Base-by-base conservation (phyloP, 1,140 invertebrate genomes). In the Chrysoperla carnea region DNA sequence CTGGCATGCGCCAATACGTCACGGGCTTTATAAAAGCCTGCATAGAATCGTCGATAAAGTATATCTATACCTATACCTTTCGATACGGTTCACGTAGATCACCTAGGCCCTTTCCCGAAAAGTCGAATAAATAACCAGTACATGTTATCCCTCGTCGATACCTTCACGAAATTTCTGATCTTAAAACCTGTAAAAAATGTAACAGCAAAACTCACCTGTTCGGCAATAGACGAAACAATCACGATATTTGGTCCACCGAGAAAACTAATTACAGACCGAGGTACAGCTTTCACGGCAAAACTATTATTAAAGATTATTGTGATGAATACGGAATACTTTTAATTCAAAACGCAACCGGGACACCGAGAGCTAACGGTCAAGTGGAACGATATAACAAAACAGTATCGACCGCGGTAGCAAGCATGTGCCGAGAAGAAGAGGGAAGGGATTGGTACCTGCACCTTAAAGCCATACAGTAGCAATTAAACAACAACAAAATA, bases 281-380 rank as follows among this genome's bases (percentile, higher is more conserved):
- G 56, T 7, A 44, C 43, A 4, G 46, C 48, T 1, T 61, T 55
- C 43, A 54, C 49, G 1, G 42, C 44, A 0, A 45, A 40, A 2
- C 45, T 37, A n/a, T 61, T n/a, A n/a, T 58, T 41, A 14, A 42
- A 8, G 29, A 48, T 12, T 56, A 53, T 29, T 53, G 50, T 36
- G 7, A 17, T 14, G 6, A 28, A 8, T 46, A 48, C 37, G 40
- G 40, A 4, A 52, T 58, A n/a, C 42, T 44, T 7, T 53, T 54
- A 29, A 44, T 50, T 0, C 13, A 44, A 8, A 53, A 56, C 9
- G 53, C 54, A 0, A 46, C 52, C 1, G 58, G 51, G 4, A 51
- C 57, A 11, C 54, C 56, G 7, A 42, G 53, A 9, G 50, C 49
- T 1, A 59, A 59, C 39, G 55, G 51, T 1, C 54, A 57, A 47